Evolutionary conservation across 1,140 invertebrate species (phyloP), one percentile per base, ranked within the genome.

Genomic region (Eciton burchellii): DNA sequence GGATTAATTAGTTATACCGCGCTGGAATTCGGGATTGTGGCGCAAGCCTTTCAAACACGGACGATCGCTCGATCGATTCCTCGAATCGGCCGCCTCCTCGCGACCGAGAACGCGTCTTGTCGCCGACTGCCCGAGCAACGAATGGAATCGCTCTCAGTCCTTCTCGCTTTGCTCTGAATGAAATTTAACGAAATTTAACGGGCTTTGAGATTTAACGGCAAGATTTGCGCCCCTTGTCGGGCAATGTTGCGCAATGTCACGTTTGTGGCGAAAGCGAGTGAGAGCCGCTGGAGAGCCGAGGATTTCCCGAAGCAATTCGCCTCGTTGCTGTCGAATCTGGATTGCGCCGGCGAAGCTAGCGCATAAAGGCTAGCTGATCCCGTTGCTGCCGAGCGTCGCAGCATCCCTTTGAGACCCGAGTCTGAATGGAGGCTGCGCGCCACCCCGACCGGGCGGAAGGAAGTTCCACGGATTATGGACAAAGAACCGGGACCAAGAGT

Each of bases 401-500:
- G 79, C 68, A 54, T 68, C 52, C 74, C 77, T 81, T 81, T 60
- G 41, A 59, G 47, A 19, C 29, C 45, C 24, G 11, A 12, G 35
- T 5, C 19, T 70, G 54, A 81, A 81, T 66, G 74, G 41, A 54
- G 6, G 47, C 43, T 60, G 63, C 12, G 43, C 9, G 65, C 26
- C 65, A 56, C 24, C 45, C 45, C 68, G 81, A 71, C 86, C 89
- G n/a, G n/a, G n/a, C n/a, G 91, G 89, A 92, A 91, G 92, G 88
- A 92, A 91, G 84, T 85, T 83, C 70, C 74, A 81, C 76, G 83
- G 84, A 88, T 89, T 72, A 62, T 16, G 87, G 66, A 91, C 88
- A 92, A 91, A 91, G 86, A 72, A 79, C 57, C 84, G 73, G 49
- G 41, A 68, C 47, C 16, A 86, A 72, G 62, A 81, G 71, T 76